phyloP scores from a whole-genome alignment of 2,797 vertebrate species.

The Enteromius viviparus region DNA sequence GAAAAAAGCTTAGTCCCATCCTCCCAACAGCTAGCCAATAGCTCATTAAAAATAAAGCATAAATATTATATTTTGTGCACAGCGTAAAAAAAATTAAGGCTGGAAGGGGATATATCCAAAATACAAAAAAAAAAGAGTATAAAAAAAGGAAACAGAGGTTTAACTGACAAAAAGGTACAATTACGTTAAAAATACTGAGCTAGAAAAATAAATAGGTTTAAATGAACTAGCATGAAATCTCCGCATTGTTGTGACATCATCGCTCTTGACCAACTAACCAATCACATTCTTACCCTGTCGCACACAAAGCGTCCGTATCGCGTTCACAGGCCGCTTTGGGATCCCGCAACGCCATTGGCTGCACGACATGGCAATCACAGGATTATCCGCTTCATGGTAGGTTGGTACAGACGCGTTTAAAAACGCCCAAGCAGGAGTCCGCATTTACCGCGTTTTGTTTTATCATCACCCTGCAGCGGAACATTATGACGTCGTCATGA shows the following conservation, averaged over 20 bases:
- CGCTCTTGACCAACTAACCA: conserved; percentile 62
- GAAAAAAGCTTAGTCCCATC: no score
- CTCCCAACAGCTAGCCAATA: no score
- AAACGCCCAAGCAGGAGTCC: conserved; percentile 69
- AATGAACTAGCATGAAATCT: conserved; percentile 60
- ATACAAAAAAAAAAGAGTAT: no score
- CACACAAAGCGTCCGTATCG: background rate
- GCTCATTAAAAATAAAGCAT: no score
- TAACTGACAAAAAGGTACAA: no score
- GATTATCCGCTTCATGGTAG: conserved; percentile 69
- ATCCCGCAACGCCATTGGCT: conserved; percentile 67
- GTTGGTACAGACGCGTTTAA: conserved; percentile 67
- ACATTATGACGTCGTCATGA: conserved; percentile 66
- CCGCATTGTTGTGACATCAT: conserved; percentile 69
- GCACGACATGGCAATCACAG: conserved; percentile 58
- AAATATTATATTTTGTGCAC: no score
- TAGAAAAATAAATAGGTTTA: no score
- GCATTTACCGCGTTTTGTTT: conserved; percentile 59
- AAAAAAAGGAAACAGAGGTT: no score
- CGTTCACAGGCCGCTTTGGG: conserved; percentile 20
- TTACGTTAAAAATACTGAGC: no score
- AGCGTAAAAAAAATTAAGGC: no score
- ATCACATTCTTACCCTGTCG: conserved; percentile 35
- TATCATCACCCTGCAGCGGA: conserved; percentile 39
- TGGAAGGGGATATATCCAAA: no score